Conservation (phyloP, 2,888 invertebrate species). For the Actias luna region DNA sequence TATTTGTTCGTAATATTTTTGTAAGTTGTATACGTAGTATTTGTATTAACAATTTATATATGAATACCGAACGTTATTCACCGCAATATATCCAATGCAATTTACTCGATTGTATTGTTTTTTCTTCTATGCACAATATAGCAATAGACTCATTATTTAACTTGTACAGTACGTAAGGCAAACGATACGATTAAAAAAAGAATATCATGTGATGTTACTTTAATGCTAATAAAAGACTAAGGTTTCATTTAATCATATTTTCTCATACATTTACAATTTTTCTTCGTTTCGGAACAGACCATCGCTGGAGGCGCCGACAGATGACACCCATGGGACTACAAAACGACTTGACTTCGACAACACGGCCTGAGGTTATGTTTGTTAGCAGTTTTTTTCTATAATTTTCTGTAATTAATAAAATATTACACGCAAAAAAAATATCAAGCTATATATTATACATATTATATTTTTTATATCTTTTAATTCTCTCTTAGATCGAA, state of each 20-base stretch:
- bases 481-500: neutral
- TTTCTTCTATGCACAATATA: too few species aligned
- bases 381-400: neutral
- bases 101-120: too few species aligned
- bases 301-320: constrained; percentile 40
- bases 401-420: neutral
- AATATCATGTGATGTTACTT: too few species aligned
- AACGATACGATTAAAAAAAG: too few species aligned
- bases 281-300: constrained; percentile 8
- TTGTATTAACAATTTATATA: too few species aligned
- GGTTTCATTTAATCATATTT: neutral
- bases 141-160: too few species aligned
- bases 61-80: too few species aligned
- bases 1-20: too few species aligned
- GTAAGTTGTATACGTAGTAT: too few species aligned
- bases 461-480: neutral
- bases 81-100: too few species aligned
- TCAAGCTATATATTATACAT: neutral
- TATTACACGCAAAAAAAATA: neutral
- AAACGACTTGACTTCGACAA: constrained; percentile 30
- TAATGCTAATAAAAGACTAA: neutral
- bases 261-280: neutral
- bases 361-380: constrained; percentile 13
- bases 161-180: too few species aligned
- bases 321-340: constrained; percentile 59